A percentile compares a stretch with the other conserved stretches of the same genome.
Evolutionary conservation across 2,113 vertebrate genomes (phyloP).

Genomic region (Sterna hirundo): DNA sequence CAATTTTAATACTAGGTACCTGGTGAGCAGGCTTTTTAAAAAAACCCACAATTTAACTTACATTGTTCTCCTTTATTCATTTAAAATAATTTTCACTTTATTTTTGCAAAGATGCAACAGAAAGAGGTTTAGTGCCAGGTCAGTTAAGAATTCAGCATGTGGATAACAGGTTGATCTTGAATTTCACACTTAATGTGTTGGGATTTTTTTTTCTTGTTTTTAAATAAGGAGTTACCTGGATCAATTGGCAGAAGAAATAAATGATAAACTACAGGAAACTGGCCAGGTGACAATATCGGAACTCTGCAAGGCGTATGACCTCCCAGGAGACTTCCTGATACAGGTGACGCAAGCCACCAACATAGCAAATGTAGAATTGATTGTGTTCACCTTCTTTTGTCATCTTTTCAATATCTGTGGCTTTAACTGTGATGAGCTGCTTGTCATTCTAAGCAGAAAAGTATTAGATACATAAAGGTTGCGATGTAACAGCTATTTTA

Average conservation of each 20-base stretch:
- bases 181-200: neutral
- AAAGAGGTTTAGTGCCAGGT: neutral
- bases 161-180: neutral
- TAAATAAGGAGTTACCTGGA: constrained; percentile 85
- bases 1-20: neutral
- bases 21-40: neutral
- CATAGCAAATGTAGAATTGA: neutral
- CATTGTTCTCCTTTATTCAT: neutral
- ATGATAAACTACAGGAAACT: constrained; percentile 94
- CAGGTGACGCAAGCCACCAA: constrained; percentile 78
- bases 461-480: neutral
- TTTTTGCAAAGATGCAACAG: neutral
- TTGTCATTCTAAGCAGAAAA: neutral
- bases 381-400: neutral
- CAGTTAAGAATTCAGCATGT: neutral
- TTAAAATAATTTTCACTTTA: neutral
- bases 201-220: neutral
- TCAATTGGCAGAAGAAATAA: constrained; percentile 92
- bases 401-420: neutral
- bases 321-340: constrained; percentile 91
- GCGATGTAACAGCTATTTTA: neutral
- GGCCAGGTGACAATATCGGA: constrained; percentile 92
- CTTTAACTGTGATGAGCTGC: neutral
- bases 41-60: neutral
- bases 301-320: constrained; percentile 91